phyloP scores from a whole-genome alignment of 2,888 invertebrate genomes.

The Periphyllus acericola region DNA sequence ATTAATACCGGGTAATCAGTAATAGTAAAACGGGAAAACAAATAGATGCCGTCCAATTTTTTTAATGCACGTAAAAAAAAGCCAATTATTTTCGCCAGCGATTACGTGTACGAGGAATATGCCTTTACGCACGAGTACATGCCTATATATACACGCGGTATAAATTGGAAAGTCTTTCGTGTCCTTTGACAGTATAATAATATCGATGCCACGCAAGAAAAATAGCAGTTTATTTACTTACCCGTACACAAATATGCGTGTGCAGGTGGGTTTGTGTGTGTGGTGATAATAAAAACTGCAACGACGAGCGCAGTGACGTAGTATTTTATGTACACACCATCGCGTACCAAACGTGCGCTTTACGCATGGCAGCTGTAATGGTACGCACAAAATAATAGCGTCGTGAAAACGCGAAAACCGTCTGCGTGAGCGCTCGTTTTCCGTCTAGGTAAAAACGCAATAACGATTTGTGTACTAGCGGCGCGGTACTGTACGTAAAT shows the following conservation, averaged over 20 bases:
- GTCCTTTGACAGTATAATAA: slow-evolving; percentile 30
- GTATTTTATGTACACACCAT: too few species aligned
- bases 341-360: too few species aligned
- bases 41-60: neutral
- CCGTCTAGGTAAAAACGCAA: too few species aligned
- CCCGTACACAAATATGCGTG: neutral
- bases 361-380: too few species aligned
- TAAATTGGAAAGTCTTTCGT: slow-evolving; percentile 37
- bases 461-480: too few species aligned
- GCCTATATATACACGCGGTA: neutral
- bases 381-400: too few species aligned
- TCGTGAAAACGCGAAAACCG: too few species aligned
- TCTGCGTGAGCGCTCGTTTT: too few species aligned
- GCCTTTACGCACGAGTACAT: neutral
- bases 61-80: neutral
- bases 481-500: too few species aligned
- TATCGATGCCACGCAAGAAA: neutral
- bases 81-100: neutral
- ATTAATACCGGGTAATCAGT: neutral
- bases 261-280: neutral
- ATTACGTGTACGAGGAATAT: neutral
- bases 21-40: neutral
- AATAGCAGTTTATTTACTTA: neutral
- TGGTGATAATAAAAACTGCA: neutral
- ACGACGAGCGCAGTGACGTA: neutral